phyloP scores from a whole-genome alignment of 2,113 vertebrate genomes.

The Oreocharis arfaki region DNA sequence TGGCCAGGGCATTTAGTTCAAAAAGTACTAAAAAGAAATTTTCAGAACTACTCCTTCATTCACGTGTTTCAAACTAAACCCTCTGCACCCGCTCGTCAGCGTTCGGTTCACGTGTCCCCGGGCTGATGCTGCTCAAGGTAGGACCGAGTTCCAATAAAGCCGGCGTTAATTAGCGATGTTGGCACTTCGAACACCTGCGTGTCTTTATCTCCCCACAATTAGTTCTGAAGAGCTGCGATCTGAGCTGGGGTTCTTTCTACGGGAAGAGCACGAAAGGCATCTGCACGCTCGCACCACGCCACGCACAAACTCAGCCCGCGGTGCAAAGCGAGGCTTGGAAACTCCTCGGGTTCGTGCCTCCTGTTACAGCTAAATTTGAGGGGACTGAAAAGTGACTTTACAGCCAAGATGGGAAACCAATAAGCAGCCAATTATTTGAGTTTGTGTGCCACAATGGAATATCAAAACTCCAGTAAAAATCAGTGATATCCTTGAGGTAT shows the following conservation, averaged over 20 bases:
- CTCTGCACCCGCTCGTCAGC: slow-evolving; percentile 48
- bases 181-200: slow-evolving; percentile 70
- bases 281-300: slow-evolving; percentile 61
- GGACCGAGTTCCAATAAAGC: slow-evolving; percentile 63
- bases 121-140: slow-evolving; percentile 67
- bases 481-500: slow-evolving; percentile 89
- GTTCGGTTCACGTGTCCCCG: slow-evolving; percentile 45
- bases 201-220: slow-evolving; percentile 54
- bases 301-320: slow-evolving; percentile 18
- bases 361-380: slow-evolving; percentile 72
- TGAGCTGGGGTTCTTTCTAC: slow-evolving; percentile 58
- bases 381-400: slow-evolving; percentile 58
- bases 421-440: slow-evolving; percentile 70
- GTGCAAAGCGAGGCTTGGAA: slow-evolving; percentile 64
- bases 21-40: slow-evolving; percentile 35
- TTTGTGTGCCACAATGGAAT: slow-evolving; percentile 46
- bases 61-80: slow-evolving; percentile 59
- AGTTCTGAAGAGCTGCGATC: slow-evolving; percentile 60
- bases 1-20: slow-evolving; percentile 63
- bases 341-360: slow-evolving; percentile 59
- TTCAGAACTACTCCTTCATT: slow-evolving; percentile 71
- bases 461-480: slow-evolving; percentile 60
- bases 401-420: slow-evolving; percentile 62
- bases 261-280: slow-evolving; percentile 68
- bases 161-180: slow-evolving; percentile 69